phyloP scores from a whole-genome alignment of 2,888 invertebrate genomes.

The Rotaria sp. region DNA sequence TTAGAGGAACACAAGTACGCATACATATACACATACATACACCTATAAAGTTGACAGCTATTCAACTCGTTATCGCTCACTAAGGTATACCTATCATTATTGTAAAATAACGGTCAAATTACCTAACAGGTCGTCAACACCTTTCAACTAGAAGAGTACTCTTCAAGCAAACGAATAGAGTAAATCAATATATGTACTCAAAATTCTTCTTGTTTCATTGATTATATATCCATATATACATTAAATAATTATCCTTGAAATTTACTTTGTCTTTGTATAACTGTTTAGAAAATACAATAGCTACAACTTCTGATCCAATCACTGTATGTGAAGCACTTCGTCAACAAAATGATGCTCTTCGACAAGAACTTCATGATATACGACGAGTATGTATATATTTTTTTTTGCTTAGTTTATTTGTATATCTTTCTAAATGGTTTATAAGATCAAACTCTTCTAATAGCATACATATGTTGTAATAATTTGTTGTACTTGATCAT shows the following conservation, averaged over 20 bases:
- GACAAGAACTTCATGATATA: conserved; percentile 27
- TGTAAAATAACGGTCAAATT: conserved; percentile 12
- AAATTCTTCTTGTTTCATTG: not conserved
- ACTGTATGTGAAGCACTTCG: conserved; percentile 2
- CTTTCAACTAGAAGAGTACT: not conserved
- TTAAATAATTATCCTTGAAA: conserved; percentile 16
- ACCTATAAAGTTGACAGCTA: not conserved
- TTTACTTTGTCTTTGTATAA: not conserved
- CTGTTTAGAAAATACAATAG: not conserved
- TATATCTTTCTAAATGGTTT: not conserved
- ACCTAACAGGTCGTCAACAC: conserved; percentile 3
- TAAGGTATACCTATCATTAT: not conserved
- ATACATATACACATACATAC: not conserved
- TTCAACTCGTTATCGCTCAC: conserved; percentile 9
- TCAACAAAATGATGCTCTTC: conserved; percentile 23
- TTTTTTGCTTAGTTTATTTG: not conserved
- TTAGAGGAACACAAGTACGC: not conserved
- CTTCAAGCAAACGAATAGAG: not conserved
- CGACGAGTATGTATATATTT: not conserved
- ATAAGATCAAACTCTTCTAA: not conserved
- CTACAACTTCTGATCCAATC: not conserved
- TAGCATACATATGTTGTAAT: not conserved
- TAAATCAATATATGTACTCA: not conserved
- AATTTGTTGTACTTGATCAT: not conserved
- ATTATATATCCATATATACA: not conserved